These are phyloP conservation scores for Eretmocerus hayati DNA, from an alignment of 2,888 invertebrate species.

Conservation along the genomic window DNA sequence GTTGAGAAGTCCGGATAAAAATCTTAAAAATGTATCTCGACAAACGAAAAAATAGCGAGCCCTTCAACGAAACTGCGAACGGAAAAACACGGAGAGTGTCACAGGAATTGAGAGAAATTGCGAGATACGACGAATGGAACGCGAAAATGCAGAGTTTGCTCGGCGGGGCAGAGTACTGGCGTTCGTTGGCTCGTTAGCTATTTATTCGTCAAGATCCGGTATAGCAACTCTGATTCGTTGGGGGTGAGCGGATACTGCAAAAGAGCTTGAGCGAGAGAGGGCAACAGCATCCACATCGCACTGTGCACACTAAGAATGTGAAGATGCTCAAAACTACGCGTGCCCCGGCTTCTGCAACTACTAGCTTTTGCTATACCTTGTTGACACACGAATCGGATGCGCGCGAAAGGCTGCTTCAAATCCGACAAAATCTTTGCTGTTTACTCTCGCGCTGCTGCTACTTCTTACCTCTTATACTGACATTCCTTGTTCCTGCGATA, in stretches of 20 bases:
- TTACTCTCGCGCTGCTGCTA: conserved; percentile 22
- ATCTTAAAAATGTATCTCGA: no score
- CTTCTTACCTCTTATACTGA: background rate
- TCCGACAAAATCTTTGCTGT: conserved; percentile 26
- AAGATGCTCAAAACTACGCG: conserved; percentile 24
- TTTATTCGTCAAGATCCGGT: conserved; percentile 16
- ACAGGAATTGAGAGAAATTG: background rate
- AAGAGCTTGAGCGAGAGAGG: background rate
- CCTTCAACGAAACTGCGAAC: no score
- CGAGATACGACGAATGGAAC: no score
- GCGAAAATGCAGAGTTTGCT: conserved; percentile 10
- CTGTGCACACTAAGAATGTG: background rate
- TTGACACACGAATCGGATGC: conserved; percentile 15
- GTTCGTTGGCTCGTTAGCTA: conserved; percentile 19
- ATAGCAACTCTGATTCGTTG: background rate
- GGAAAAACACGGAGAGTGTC: no score
- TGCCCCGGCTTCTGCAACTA: no score
- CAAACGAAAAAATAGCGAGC: no score
- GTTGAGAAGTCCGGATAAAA: no score
- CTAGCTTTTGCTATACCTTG: conserved; percentile 6
- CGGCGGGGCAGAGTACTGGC: no score
- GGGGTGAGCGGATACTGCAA: background rate
- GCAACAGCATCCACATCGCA: no score
- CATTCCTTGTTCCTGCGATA: background rate
- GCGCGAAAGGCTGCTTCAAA: conserved; percentile 22